Evolutionary conservation across 2,888 invertebrate genomes (phyloP).

Genomic region (Saturnia japonica): DNA sequence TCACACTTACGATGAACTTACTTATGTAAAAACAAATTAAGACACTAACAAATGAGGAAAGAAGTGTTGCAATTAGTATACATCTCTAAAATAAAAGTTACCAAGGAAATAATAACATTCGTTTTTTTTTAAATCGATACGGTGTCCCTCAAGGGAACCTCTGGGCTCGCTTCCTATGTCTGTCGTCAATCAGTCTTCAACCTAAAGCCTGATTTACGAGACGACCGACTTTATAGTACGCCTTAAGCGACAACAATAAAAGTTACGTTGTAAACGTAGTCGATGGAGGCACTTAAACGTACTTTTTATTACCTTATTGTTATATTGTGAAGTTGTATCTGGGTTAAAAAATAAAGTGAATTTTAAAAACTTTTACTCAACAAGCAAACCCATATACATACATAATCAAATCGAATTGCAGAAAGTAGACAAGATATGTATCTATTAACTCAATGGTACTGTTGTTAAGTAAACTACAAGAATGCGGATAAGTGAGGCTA

Average conservation of each 20-base stretch:
- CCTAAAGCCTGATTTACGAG: slow-evolving; percentile 68
- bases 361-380: background rate
- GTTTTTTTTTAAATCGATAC: slow-evolving; percentile 25
- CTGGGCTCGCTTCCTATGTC: slow-evolving; percentile 16
- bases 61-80: background rate
- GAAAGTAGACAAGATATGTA: background rate
- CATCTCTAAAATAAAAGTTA: background rate
- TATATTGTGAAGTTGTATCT: slow-evolving; percentile 1
- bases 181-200: slow-evolving; percentile 20
- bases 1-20: background rate
- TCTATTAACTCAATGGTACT: too few species aligned
- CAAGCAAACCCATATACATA: background rate
- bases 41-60: background rate
- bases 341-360: background rate
- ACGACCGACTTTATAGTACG: slow-evolving; percentile 64
- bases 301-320: slow-evolving; percentile 44
- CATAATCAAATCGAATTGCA: background rate
- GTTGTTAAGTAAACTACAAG: background rate
- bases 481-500: background rate
- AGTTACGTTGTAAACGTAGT: slow-evolving; percentile 64
- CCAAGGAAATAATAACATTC: slow-evolving; percentile 12
- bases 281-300: slow-evolving; percentile 50
- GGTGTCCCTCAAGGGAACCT: slow-evolving; percentile 31
- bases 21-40: background rate
- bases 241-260: slow-evolving; percentile 75